Conservation (phyloP, 1,140 invertebrate species). For the Drosophila repletoides region DNA sequence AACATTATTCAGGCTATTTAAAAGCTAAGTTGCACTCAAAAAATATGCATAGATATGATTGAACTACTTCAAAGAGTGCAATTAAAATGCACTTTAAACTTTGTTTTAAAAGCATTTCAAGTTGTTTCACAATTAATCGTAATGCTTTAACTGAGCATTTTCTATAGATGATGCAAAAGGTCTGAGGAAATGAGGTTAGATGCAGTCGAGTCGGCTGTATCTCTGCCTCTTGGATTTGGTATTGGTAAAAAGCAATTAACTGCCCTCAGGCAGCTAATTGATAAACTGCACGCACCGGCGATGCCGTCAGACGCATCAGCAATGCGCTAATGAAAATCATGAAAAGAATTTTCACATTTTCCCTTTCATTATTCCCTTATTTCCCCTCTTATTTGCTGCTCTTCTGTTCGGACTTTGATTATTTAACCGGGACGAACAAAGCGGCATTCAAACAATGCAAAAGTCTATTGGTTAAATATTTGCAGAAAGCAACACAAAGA, state of each 20-base stretch:
- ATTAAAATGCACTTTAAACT: no score
- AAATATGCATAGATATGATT: no score
- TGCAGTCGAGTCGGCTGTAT: slow-evolving; percentile 9
- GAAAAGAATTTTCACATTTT: slow-evolving; percentile 40
- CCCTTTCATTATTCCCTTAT: not conserved
- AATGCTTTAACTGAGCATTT: not conserved
- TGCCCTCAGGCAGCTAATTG: slow-evolving; percentile 65
- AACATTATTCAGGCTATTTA: no score
- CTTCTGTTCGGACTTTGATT: slow-evolving; percentile 25
- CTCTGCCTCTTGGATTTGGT: not conserved
- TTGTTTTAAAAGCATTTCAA: no score
- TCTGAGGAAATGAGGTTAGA: no score
- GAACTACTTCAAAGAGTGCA: no score
- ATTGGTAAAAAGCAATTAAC: slow-evolving; percentile 66
- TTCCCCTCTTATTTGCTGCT: not conserved
- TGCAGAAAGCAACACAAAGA: slow-evolving; percentile 22
- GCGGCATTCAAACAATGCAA: slow-evolving; percentile 63
- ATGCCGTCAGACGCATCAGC: slow-evolving; percentile 47
- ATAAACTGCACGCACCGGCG: slow-evolving; percentile 64
- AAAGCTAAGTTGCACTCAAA: no score
- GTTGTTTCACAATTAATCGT: slow-evolving; percentile 4
- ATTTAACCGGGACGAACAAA: slow-evolving; percentile 58
- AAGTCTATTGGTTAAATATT: slow-evolving; percentile 75
- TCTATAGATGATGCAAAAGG: not conserved
- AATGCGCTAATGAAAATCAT: slow-evolving; percentile 73